Base-by-base conservation (phyloP, 2,888 invertebrate species). In the Dolomedes plantarius region DNA sequence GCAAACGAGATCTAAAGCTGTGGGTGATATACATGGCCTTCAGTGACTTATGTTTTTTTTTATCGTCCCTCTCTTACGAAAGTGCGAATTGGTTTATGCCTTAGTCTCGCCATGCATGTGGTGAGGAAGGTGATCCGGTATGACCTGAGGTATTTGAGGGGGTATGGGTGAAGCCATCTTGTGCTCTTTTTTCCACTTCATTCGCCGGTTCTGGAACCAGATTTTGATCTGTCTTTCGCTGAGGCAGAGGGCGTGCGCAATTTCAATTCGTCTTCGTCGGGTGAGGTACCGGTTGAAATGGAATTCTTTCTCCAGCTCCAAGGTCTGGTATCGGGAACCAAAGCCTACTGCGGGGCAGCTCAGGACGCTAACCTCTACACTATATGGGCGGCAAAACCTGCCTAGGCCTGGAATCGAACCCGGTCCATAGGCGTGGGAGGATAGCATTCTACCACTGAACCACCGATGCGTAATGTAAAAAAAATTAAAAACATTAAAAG, bases 221-320 rank as follows among this genome's bases (percentile, higher is more conserved):
- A n/a, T n/a, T n/a, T 97, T 97, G 92, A 97, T 98, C 93, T 98
- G 98, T 90, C 98, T 94, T 92, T 98, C 98, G 89, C 97, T 97
- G 91, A 98, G 94, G 92, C 97, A 97, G 88, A 98, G 95, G 89
- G 97, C 96, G 92, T 98, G 98, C n/a, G n/a, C n/a, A n/a, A n/a
- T n/a, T n/a, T n/a, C n/a, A n/a, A n/a, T n/a, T n/a, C n/a, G n/a
- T n/a, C 98, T 94, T 93, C 98, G 94, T 91, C 98, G 94, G 90
- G 98, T 98, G 93, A 98, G 94, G 94, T 98, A 98, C 92, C 97
- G 95, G 93, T 98, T 98, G 94, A 97, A 98, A 93, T 98, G 98
- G 93, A 98, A 98, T n/a, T n/a, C n/a, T n/a, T n/a, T n/a, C n/a
- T n/a, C n/a, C n/a, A n/a, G n/a, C n/a, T n/a, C n/a, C n/a, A n/a